Base-by-base conservation (phyloP, 2,888 invertebrate genomes). In the Melikaiella ostensackeni region DNA sequence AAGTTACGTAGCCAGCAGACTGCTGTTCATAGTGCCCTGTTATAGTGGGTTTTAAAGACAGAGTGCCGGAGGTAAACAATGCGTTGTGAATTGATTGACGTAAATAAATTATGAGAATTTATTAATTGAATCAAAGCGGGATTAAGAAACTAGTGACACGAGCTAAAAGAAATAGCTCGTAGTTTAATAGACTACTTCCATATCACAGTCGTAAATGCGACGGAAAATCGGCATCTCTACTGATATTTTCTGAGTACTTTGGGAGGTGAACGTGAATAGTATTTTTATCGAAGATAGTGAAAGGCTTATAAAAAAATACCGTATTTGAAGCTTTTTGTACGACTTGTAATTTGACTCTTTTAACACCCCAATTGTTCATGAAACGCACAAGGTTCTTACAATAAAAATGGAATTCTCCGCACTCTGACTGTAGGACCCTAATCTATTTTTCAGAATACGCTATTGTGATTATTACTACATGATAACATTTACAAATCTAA, bases 361-460 rank as follows among this genome's bases (percentile, higher is more conserved):
- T 5, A 46, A 42, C 19, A 46, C 1, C 6, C 11, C 13, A 27
- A 59, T 27, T 59, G 2, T 59, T 59, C 11, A 59, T 46, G 27
- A 46, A 27, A 6, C 27, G 66, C 30, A 70, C 9, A 38, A 33
- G 35, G n/a, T 70, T 70, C 46, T 46, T 30, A n/a, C 19, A 27
- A 16, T 50, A 24, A 64, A 42, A 66, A 19, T 16, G 19, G 33
- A 38, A 79, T 77, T 35, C 84, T 89, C 87, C 86, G 89, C 85
- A 84, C 88, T 89, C 89, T 90, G 90, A 89, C 88, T 85, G 86
- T 84, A 89, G 89, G 86, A 87, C 87, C 90, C 90, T 89, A 81
- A 89, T 91, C 91, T 91, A 91, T 91, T 91, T 91, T 91, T 91
- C 90, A 90, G 89, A 91, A 90, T 90, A 91, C 88, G 90, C 90